Evolutionary conservation across 2,797 vertebrate genomes (phyloP).

Genomic region (Ibycter americanus): DNA sequence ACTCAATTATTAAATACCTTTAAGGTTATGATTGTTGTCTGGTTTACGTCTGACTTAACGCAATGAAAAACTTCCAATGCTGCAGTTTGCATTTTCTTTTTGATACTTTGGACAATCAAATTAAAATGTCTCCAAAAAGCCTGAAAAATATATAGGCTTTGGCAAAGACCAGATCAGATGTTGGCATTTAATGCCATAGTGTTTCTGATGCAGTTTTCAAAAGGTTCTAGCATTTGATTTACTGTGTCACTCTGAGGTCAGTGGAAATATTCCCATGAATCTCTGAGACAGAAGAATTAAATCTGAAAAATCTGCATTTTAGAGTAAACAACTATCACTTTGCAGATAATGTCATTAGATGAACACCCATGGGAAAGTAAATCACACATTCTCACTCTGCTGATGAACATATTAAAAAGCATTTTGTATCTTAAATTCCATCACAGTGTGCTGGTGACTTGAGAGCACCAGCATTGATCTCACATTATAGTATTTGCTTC

Average conservation of each 20-base stretch:
- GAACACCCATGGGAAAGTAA: not conserved
- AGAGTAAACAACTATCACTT: not conserved
- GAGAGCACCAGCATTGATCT: not conserved
- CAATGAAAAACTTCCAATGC: not conserved
- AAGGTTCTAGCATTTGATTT: not conserved
- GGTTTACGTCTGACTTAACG: not conserved
- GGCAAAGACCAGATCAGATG: not conserved
- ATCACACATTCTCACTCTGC: not conserved
- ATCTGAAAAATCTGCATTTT: not conserved
- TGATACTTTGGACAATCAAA: not conserved
- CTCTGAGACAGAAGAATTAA: not conserved
- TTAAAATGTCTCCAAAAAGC: not conserved
- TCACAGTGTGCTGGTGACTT: not conserved
- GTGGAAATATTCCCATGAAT: not conserved
- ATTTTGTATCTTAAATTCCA: not conserved
- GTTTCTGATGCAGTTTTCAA: not conserved
- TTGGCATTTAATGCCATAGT: not conserved
- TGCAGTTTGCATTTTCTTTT: not conserved
- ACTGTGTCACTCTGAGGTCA: not conserved
- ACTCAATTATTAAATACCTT: not conserved
- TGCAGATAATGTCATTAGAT: not conserved
- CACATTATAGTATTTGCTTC: not conserved
- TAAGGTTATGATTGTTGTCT: not conserved
- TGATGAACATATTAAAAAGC: not conserved
- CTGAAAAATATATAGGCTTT: not conserved